Conservation (phyloP, 1,140 invertebrate genomes). For the Drosophila sp. region DNA sequence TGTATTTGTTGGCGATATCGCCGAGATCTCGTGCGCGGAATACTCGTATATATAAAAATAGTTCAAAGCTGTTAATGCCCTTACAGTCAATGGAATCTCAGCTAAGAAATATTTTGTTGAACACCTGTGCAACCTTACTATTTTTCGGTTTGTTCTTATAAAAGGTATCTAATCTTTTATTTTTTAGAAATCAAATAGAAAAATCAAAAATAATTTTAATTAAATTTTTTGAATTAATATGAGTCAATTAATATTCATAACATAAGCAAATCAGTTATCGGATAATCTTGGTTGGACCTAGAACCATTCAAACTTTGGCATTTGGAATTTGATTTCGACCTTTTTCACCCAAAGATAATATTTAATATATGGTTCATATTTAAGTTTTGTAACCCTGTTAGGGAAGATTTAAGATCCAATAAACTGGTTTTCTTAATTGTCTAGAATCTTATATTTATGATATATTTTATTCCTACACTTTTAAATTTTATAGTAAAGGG, state of each 20-base stretch:
- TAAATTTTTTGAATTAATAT: no score
- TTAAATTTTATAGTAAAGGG: background rate
- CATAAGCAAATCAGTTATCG: no score
- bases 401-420: no score
- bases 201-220: background rate
- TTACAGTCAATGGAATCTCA: background rate
- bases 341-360: no score
- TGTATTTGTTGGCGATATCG: constrained; percentile 46
- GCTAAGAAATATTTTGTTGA: background rate
- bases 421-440: no score
- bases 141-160: background rate
- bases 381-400: no score
- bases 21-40: constrained; percentile 71
- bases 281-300: background rate
- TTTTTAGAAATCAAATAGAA: background rate
- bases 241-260: background rate
- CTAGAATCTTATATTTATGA: no score
- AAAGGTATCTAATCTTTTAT: constrained; percentile 18
- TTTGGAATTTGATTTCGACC: background rate
- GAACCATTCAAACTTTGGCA: background rate
- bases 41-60: constrained; percentile 55
- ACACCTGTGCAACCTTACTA: background rate
- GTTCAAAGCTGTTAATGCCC: constrained; percentile 50
- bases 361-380: no score
- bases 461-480: no score